phyloP scores from a whole-genome alignment of 2,888 invertebrate genomes.

The Volucella bombylans region DNA sequence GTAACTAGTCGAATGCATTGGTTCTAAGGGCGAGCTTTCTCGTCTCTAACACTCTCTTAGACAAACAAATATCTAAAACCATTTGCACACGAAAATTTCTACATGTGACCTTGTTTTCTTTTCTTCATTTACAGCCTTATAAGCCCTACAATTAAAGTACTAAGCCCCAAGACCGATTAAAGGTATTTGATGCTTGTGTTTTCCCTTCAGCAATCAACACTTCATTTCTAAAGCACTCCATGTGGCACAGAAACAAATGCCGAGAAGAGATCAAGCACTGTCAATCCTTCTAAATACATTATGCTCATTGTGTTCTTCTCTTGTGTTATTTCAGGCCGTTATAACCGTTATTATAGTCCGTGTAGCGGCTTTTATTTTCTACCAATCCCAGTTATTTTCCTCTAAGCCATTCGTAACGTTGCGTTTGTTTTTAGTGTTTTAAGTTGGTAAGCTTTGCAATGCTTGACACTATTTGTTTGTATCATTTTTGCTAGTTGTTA shows the following conservation, averaged over 20 bases:
- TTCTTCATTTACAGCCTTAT: constrained; percentile 63
- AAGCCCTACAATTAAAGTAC: constrained; percentile 28
- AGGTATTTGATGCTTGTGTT: constrained; percentile 30
- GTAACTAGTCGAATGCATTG: too few species aligned
- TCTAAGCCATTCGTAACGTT: constrained; percentile 53
- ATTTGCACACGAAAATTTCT: background rate
- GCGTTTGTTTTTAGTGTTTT: constrained; percentile 35
- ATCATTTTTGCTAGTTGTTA: constrained; percentile 11
- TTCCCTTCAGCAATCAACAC: constrained; percentile 2
- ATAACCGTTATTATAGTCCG: constrained; percentile 40
- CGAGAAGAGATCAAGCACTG: constrained; percentile 54
- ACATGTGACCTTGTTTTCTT: constrained; percentile 26
- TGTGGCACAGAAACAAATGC: constrained; percentile 36
- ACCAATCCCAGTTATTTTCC: constrained; percentile 72
- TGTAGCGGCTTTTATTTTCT: constrained; percentile 60
- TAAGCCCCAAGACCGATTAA: constrained; percentile 34
- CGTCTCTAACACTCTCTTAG: background rate
- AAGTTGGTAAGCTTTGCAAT: constrained; percentile 55
- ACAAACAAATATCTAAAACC: constrained; percentile 4
- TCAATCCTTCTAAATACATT: background rate
- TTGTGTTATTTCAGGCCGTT: constrained; percentile 72
- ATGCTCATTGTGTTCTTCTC: constrained; percentile 54
- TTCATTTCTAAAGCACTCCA: background rate
- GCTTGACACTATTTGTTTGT: background rate
- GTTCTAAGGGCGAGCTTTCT: too few species aligned